These are phyloP conservation scores for Conops quadrifasciatus DNA, from an alignment of 2,888 invertebrate genomes.

Conservation along the genomic window DNA sequence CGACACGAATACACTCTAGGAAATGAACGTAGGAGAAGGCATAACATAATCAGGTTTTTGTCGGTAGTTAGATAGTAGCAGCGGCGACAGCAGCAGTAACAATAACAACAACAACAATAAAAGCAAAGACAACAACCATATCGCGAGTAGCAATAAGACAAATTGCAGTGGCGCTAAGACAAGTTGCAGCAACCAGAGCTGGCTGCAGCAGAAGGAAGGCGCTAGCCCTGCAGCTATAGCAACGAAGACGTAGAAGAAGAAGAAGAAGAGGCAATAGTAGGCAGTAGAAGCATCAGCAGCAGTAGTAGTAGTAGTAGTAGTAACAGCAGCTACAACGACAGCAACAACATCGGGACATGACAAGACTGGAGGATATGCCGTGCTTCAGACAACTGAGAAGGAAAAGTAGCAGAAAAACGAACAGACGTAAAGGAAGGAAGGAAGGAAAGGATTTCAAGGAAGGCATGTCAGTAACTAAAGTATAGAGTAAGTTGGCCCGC, in stretches of 20 bases:
- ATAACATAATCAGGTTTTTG: constrained; percentile 24
- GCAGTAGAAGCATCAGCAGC: constrained; percentile 11
- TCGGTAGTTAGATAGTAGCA: not conserved
- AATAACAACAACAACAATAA: too few species aligned
- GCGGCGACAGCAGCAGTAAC: not conserved
- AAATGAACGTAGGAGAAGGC: constrained; percentile 4
- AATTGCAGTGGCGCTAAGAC: too few species aligned
- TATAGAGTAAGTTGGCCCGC: too few species aligned
- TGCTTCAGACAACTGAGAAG: constrained; percentile 19
- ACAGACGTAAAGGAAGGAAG: constrained; percentile 2
- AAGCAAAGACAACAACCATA: too few species aligned
- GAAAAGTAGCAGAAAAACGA: not conserved
- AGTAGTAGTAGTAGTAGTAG: not conserved
- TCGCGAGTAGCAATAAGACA: too few species aligned
- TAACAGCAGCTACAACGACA: constrained; percentile 2
- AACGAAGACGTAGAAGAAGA: not conserved
- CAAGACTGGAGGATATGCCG: constrained; percentile 20
- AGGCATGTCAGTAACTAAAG: too few species aligned
- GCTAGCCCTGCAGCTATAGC: not conserved
- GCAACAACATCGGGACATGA: constrained; percentile 10
- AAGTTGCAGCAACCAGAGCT: too few species aligned
- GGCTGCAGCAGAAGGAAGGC: not conserved
- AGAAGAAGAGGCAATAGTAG: not conserved
- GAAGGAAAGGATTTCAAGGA: not conserved
- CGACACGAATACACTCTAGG: not conserved